Evolutionary conservation across 2,888 invertebrate genomes (phyloP).

Genomic region (Zygogramma bicolorata): DNA sequence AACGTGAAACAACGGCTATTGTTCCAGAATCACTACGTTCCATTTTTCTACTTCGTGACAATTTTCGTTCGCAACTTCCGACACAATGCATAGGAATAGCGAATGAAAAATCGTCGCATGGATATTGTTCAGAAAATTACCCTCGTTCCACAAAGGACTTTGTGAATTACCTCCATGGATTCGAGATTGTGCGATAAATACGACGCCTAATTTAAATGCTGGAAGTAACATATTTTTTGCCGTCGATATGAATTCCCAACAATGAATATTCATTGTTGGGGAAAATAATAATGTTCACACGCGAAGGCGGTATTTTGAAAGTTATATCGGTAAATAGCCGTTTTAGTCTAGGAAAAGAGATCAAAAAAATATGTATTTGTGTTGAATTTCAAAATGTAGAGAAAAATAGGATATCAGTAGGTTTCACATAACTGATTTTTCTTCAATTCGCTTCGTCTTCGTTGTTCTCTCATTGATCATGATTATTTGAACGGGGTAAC

Average conservation of each 20-base stretch:
- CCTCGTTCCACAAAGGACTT: background rate
- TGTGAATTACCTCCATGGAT: background rate
- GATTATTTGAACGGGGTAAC: no score
- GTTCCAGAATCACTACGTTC: background rate
- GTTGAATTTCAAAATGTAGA: no score
- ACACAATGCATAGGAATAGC: background rate
- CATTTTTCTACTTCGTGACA: background rate
- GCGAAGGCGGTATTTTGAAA: background rate
- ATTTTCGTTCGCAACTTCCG: background rate
- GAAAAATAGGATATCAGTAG: no score
- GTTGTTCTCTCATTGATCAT: no score
- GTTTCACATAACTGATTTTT: no score
- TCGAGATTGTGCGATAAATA: conserved; percentile 3
- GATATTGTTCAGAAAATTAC: background rate
- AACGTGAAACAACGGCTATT: background rate
- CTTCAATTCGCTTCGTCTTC: no score
- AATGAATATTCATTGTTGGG: conserved; percentile 12
- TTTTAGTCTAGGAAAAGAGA: background rate
- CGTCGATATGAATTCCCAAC: background rate
- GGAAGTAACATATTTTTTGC: conserved; percentile 16
- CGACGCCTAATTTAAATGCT: conserved; percentile 16
- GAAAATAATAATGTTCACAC: conserved; percentile 1
- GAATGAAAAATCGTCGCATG: background rate
- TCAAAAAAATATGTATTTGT: no score
- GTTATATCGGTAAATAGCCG: background rate